Percentiles rank a stretch among this genome's conserved stretches.
Conservation (phyloP, 2,113 vertebrate species). For the Galemys pyrenaicus region DNA sequence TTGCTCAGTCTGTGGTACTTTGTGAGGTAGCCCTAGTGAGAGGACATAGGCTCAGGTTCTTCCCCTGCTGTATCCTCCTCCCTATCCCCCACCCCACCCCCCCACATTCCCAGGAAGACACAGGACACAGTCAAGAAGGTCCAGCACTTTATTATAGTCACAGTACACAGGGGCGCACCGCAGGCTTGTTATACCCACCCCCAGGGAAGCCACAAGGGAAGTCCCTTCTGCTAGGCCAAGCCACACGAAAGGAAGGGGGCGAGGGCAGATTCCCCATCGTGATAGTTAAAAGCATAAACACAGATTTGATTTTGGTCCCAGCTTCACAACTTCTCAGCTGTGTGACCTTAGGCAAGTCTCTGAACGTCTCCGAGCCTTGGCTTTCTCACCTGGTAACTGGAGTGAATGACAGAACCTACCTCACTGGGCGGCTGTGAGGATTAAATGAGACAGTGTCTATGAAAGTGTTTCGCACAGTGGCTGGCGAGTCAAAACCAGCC, state of each 20-base stretch:
- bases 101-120: background rate
- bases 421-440: background rate
- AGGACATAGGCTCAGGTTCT: background rate
- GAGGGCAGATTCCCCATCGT: background rate
- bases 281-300: background rate
- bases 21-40: background rate
- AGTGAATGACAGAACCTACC: background rate
- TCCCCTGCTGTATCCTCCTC: background rate
- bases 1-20: background rate
- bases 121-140: background rate
- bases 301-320: background rate
- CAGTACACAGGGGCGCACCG: background rate
- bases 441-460: background rate
- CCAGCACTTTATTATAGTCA: conserved; percentile 66
- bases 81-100: accelerated
- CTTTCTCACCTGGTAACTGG: background rate
- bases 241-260: background rate
- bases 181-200: background rate
- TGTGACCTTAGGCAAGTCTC: background rate
- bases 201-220: background rate
- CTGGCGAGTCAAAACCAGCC: background rate
- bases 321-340: background rate
- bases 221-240: background rate
- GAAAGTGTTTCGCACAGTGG: background rate
- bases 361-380: background rate